Evolutionary conservation across 1,140 invertebrate species (phyloP).

Genomic region (Bombus vancouverensis): DNA sequence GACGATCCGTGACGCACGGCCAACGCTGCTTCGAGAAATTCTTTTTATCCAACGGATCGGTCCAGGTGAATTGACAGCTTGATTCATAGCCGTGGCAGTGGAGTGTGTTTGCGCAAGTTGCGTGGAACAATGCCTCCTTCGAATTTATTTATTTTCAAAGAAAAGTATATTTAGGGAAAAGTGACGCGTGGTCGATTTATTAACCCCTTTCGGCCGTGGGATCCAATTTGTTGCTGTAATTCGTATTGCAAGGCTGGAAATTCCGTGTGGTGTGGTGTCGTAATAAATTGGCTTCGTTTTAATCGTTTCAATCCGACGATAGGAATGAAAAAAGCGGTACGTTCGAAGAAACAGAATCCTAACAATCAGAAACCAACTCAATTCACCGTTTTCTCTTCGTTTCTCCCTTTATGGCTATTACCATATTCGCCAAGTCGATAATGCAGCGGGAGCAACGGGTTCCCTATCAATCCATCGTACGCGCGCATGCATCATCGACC

Average conservation of each 20-base stretch:
- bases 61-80: conserved; percentile 9
- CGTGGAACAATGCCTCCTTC: neutral
- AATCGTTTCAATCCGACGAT: too few relatives aligned
- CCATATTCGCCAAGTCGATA: neutral
- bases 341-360: too few relatives aligned
- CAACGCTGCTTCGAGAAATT: neutral
- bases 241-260: too few relatives aligned
- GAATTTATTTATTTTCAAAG: neutral
- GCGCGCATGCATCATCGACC: conserved; percentile 5
- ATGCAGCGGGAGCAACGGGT: neutral
- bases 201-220: too few relatives aligned
- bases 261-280: too few relatives aligned
- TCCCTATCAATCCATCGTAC: conserved; percentile 6
- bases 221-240: too few relatives aligned
- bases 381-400: neutral
- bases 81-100: neutral
- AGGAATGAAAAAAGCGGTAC: neutral
- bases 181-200: neutral
- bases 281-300: too few relatives aligned
- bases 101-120: too few relatives aligned
- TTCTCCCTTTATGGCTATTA: neutral
- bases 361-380: neutral
- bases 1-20: neutral
- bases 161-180: neutral
- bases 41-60: neutral